Evolutionary conservation across 2,113 vertebrate genomes (phyloP).

Genomic region (Corythornis cristatus): DNA sequence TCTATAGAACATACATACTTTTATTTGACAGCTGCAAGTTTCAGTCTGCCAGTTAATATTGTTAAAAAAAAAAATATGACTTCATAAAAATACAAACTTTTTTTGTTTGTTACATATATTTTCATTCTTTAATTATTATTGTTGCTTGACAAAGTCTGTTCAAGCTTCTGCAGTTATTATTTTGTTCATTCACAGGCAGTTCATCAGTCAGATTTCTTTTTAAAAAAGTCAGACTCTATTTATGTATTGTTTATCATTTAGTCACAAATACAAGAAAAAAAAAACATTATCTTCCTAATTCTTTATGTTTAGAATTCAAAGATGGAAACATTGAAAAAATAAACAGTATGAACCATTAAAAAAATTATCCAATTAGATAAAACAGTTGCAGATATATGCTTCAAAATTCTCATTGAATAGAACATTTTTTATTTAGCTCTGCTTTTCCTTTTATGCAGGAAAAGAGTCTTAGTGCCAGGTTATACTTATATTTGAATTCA

Average conservation of each 20-base stretch:
- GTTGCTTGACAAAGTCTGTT: neutral
- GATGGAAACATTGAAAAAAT: neutral
- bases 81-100: neutral
- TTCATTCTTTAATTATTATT: neutral
- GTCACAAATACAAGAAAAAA: neutral
- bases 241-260: neutral
- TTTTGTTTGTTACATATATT: neutral
- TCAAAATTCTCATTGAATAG: neutral
- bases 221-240: neutral
- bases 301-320: neutral
- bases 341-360: neutral
- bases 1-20: neutral
- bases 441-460: neutral
- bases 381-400: neutral
- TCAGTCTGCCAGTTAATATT: neutral
- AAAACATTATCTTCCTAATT: neutral
- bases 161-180: neutral
- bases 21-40: neutral
- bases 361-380: neutral
- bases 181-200: neutral
- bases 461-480: neutral
- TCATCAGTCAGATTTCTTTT: neutral
- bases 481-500: neutral
- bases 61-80: neutral
- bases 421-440: neutral